Base-by-base conservation (phyloP, 1,140 invertebrate species). In the Delia radicum region DNA sequence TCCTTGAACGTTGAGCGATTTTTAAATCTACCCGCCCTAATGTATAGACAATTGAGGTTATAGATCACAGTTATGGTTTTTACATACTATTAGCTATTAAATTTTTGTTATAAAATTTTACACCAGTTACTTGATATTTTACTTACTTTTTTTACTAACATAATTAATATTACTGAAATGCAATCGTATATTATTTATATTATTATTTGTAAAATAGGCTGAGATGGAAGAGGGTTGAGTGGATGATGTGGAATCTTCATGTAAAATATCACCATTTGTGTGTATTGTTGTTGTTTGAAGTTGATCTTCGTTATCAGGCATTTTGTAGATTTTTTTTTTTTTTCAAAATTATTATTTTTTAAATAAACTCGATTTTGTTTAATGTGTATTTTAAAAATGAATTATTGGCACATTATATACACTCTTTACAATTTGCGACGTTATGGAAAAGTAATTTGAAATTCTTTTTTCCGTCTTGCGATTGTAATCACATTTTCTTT, bases 111-210 rank as follows among this genome's bases (percentile, higher is more conserved):
- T n/a, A n/a, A n/a, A n/a, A n/a, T n/a, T n/a, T n/a, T n/a, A n/a
- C n/a, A n/a, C n/a, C n/a, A n/a, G n/a, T n/a, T n/a, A n/a, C n/a
- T n/a, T n/a, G n/a, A 15, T 42, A 1, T 55, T 55, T 8, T 8
- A 77, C 78, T 77, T 65, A 79, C 79, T 71, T 28, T 76, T 55
- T 46, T 78, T 82, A 7, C 80, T 12, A 31, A 71, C 78, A 74
- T 83, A 85, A 73, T 75, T 76, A 1, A 84, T 77, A 61, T 85
- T 78, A 26, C 77, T 78, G 48, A 85, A 85, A 42, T 80, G 78
- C 67, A 85, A 65, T 72, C 33, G 71, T n/a, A 77, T 62, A 27
- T 77, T 77, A 65, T 67, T 61, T 29, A 5, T n/a, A n/a, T n/a
- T n/a, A n/a, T n/a, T 33, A 26, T 8, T 62, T 46, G 21, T 73